phyloP scores from a whole-genome alignment of 1,140 invertebrate genomes.

The Zaprionus taronus region DNA sequence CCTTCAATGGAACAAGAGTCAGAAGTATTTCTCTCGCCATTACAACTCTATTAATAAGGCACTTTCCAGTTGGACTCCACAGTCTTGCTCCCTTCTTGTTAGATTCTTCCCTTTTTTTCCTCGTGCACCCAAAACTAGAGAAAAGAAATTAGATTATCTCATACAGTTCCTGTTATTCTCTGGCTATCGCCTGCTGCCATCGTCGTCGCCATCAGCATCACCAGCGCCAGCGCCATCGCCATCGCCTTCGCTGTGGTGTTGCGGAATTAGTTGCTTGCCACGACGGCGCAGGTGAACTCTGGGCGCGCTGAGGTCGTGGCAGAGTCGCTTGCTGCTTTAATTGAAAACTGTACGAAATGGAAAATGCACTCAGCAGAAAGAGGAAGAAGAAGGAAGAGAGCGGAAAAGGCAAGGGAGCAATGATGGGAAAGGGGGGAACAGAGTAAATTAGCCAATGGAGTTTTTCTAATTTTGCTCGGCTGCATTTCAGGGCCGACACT shows the following conservation, averaged over 20 bases:
- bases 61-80: too few relatives aligned
- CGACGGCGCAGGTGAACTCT: slow-evolving; percentile 48
- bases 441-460: slow-evolving; percentile 63
- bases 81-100: too few relatives aligned
- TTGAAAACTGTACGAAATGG: slow-evolving; percentile 77
- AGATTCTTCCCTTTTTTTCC: too few relatives aligned
- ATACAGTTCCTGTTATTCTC: slow-evolving; percentile 6
- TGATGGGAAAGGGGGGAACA: slow-evolving; percentile 1
- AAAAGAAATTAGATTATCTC: slow-evolving; percentile 70
- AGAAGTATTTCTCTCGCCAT: too few relatives aligned
- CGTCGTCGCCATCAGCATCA: slow-evolving; percentile 58
- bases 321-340: slow-evolving; percentile 63
- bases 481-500: slow-evolving; percentile 65
- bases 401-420: not conserved
- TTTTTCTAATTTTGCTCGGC: slow-evolving; percentile 66
- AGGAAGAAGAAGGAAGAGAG: not conserved
- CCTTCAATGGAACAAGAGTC: too few relatives aligned
- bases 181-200: slow-evolving; percentile 19
- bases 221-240: slow-evolving; percentile 62
- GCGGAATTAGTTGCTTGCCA: slow-evolving; percentile 63
- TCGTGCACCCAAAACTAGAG: slow-evolving; percentile 21
- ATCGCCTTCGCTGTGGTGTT: slow-evolving; percentile 52
- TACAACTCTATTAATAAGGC: too few relatives aligned
- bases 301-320: slow-evolving; percentile 64
- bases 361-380: slow-evolving; percentile 44